Evolutionary conservation across 2,113 vertebrate genomes (phyloP), one percentile per base, ranked within the genome.

Genomic region (Heptranchias perlo): DNA sequence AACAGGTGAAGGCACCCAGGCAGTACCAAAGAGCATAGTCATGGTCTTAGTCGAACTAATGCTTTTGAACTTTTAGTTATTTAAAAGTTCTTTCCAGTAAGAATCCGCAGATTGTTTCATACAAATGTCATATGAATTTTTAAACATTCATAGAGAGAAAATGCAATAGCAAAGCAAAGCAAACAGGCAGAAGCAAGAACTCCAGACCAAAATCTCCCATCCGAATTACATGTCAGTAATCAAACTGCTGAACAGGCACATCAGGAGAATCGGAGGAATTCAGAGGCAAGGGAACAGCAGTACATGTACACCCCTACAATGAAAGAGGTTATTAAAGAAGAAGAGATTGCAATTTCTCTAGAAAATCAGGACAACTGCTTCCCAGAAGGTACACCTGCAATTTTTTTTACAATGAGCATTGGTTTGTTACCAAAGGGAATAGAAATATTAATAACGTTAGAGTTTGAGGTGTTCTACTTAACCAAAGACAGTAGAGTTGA

Each of bases 351-450:
- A 96, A 96, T 98, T 96, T 97, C 97, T 47, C 82, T 98, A 95
- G 97, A 98, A 96, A 98, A 97, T 64, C 97, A 97, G 96, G 97
- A 98, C 96, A 96, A 94, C 3, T 96, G 98, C 82, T 96, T 97
- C 96, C 97, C 97, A 96, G 97, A 98, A 97, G 98, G 98, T 99
- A 97, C 11, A 47, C 39, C 65, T 69, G 28, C 23, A 95, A 49
- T 52, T 35, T 67, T 64, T 21, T 94, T 47, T 73, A n/a, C 16
- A 52, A 95, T 14, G 47, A 69, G 28, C 25, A 69, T 49, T 69
- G 16, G 39, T 93, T 95, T 73, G 4, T 31, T 49, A 49, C 73
- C 28, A 67, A 69, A 14, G 25, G 62, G 3, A 10, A 47, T 47
- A 23, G 28, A 47, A 94, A 1, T 95, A 69, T 67, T 69, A 69